Evolutionary conservation across 2,888 invertebrate genomes (phyloP).

Genomic region (Lypha dubia): DNA sequence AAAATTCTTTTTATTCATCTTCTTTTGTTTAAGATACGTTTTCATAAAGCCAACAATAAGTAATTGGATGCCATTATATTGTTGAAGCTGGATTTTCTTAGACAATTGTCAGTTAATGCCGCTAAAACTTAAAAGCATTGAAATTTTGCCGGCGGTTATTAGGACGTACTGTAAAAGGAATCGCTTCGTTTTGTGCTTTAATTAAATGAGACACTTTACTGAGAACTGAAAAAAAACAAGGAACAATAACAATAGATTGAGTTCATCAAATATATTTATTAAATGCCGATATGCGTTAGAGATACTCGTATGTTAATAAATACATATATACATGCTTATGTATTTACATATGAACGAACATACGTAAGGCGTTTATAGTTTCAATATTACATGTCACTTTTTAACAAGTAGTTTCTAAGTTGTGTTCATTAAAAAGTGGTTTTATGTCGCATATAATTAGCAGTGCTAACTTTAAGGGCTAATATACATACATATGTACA

Average conservation of each 20-base stretch:
- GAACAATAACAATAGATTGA: constrained; percentile 41
- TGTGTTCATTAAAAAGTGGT: background rate
- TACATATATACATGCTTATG: too few species aligned
- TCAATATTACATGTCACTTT: background rate
- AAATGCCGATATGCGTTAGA: constrained; percentile 38
- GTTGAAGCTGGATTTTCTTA: constrained; percentile 51
- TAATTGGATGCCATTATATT: constrained; percentile 74
- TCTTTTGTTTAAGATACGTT: background rate
- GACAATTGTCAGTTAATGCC: constrained; percentile 57
- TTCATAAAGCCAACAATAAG: constrained; percentile 64
- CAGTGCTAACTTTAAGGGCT: background rate
- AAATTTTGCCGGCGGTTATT: constrained; percentile 51
- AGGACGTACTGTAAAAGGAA: constrained; percentile 9
- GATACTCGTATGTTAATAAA: background rate
- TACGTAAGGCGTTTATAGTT: background rate
- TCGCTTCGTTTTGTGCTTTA: constrained; percentile 70
- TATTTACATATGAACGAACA: too few species aligned
- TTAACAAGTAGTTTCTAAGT: background rate
- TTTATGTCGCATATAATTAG: background rate
- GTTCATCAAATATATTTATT: constrained; percentile 46
- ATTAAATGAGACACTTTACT: constrained; percentile 74
- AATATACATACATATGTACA: too few species aligned
- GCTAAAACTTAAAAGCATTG: constrained; percentile 58
- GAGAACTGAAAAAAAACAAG: constrained; percentile 39
- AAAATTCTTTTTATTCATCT: background rate